Base-by-base conservation (phyloP, 2,797 vertebrate species). In the Petrocephalus sullivani region DNA sequence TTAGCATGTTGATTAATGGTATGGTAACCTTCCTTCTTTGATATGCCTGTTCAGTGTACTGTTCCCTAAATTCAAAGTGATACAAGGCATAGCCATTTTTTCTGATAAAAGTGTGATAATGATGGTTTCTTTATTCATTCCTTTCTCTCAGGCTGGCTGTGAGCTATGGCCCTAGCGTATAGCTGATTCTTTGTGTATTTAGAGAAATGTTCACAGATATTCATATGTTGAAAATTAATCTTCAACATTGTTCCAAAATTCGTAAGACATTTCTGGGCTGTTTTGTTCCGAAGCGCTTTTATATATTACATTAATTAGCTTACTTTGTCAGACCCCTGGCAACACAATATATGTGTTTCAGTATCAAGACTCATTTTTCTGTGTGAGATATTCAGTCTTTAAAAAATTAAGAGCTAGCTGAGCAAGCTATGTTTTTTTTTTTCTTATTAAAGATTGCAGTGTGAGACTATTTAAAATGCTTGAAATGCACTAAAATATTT, bases 91-190 rank as follows among this genome's bases (percentile, higher is more conserved):
- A 81, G 16, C 0, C 16, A 49, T 37, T 49, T 49, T 9, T 81
- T 46, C 75, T 49, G 75, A 81, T 78, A 5, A 41, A 46, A 78
- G 71, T 46, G 71, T 46, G 71, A n/a, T 75, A 75, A 71, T 4
- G 67, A 75, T 46, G 71, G 37, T 9, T 78, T 78, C 71, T 78
- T 78, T 78, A n/a, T 46, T 78, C 71, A 78, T 81, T 49, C 75
- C 46, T 41, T 78, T 5, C 16, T 46, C 41, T n/a, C 19, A 9
- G 75, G 75, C 75, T 81, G 75, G 75, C 16, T n/a, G 3, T 81
- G 75, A 81, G 46, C 75, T 81, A 21, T 49, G 41, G 41, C 37
- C 8, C 19, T 49, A n/a, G 37, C 16, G 8, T 37, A n/a, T n/a
- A 78, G 37, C 10, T 46, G 71, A 12, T 46, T 78, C 71, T 78